Evolutionary conservation across 2,797 vertebrate species (phyloP), one percentile per base, ranked within the genome.

Genomic region (Silurus aristotelis): DNA sequence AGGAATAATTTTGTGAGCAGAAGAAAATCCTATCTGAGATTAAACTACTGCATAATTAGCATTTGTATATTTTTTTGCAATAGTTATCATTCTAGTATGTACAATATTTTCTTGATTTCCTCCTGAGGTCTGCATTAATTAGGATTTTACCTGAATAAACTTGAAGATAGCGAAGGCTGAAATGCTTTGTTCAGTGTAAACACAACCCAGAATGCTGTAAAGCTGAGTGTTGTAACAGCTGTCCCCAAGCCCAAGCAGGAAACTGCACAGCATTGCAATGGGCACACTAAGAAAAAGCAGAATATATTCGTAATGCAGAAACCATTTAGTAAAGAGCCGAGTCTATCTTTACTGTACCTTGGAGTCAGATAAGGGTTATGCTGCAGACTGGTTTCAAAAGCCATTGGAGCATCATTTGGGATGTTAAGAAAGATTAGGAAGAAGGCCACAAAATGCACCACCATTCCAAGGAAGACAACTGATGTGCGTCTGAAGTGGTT

Each of bases 191-290:
- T 96, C 95, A 0, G 93, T 92, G 86, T 95, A 96, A 83, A 94
- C 86, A 10, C 90, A 83, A 25, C 96, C 96, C 83, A 96, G 90
- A 72, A 96, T 94, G 91, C 95, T 96, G 93, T 96, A 96, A 82
- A 96, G 94, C 90, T 96, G 96, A 0, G 96, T 96, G 92, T 96
- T 96, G 90, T 96, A 96, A 63, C 95, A 96, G 87, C 96, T 96
- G 91, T 96, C 96, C 6, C 96, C 95, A 0, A 96, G 94, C 84
- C 95, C 95, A 0, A 96, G 94, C 88, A 96, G 60, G 89, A 96
- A 96, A 89, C 95, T 96, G 88, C 95, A 96, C 89, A 96, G 92
- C 91, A 96, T 87, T 61, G 95, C 93, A 2, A 96, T 88, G 85
- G 94, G 92, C 0, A 92, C 89, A 1, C 96, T 96, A 72, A 31